Evolutionary conservation across 2,797 vertebrate species (phyloP).

Genomic region (Muscicapa striata): DNA sequence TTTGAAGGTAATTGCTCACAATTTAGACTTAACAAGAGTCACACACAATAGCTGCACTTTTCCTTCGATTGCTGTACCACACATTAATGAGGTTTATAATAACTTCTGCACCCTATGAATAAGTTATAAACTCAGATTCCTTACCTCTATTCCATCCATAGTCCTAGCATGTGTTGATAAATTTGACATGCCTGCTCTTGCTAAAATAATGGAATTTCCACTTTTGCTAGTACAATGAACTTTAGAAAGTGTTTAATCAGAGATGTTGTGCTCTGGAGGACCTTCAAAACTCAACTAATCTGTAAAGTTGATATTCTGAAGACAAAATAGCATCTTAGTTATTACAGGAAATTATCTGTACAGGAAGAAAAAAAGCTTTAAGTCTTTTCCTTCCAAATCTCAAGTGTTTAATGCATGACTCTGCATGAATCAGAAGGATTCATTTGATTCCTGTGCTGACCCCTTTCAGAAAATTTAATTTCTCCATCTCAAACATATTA

Average conservation of each 20-base stretch:
- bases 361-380: conserved; percentile 59
- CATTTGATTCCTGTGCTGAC: conserved; percentile 70
- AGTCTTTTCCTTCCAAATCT: conserved; percentile 71
- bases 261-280: conserved; percentile 66
- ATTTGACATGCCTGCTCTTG: conserved; percentile 59
- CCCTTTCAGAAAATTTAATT: conserved; percentile 71
- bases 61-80: conserved; percentile 1
- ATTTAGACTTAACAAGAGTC: neutral
- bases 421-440: conserved; percentile 76
- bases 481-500: conserved; percentile 64
- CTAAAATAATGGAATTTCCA: conserved; percentile 67
- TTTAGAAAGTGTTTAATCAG: conserved; percentile 74
- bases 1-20: neutral
- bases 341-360: conserved; percentile 78
- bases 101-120: conserved; percentile 42
- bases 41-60: neutral
- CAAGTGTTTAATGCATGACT: conserved; percentile 80
- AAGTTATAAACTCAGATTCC: conserved; percentile 4
- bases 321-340: conserved; percentile 64
- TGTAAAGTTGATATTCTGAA: conserved; percentile 74
- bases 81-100: conserved; percentile 58
- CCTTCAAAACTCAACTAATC: conserved; percentile 72
- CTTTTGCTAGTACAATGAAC: conserved; percentile 56
- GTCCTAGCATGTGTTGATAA: conserved; percentile 26
- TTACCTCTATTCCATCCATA: neutral